Evolutionary conservation across 2,113 vertebrate species (phyloP).

Genomic region (Tichodroma muraria): DNA sequence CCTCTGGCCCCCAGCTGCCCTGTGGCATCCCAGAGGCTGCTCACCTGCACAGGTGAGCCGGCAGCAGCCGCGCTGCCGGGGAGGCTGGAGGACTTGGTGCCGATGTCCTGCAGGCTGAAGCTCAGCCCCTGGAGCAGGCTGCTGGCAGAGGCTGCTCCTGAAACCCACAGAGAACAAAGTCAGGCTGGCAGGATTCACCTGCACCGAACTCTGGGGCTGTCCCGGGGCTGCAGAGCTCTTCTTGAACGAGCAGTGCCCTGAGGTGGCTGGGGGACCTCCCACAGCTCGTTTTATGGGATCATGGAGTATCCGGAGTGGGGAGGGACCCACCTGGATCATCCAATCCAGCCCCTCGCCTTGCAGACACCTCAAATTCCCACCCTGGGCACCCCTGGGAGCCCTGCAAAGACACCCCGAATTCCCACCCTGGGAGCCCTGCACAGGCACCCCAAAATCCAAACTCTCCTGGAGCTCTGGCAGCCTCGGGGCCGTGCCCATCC

Average conservation of each 20-base stretch:
- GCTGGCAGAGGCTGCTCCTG: conserved; percentile 88
- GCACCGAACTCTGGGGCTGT: background rate
- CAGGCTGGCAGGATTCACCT: background rate
- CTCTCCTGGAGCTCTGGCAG: background rate
- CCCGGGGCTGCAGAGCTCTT: fast-evolving
- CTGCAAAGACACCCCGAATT: background rate
- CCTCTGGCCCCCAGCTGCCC: background rate
- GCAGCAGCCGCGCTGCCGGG: conserved; percentile 63
- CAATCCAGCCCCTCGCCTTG: background rate
- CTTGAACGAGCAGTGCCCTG: background rate
- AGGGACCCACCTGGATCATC: background rate
- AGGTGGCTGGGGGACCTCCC: background rate
- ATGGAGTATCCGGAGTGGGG: background rate
- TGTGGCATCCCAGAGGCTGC: background rate
- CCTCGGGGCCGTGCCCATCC: background rate
- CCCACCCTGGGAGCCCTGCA: background rate
- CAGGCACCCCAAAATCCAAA: background rate
- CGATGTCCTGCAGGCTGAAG: conserved; percentile 96
- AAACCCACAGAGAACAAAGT: background rate
- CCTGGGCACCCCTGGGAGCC: no score
- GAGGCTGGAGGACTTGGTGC: conserved; percentile 81
- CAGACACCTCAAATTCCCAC: background rate
- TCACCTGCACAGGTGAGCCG: conserved; percentile 68
- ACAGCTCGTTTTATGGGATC: fast-evolving
- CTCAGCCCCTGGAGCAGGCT: conserved; percentile 95